Evolutionary conservation across 2,113 vertebrate genomes (phyloP).

Genomic region (Nerophis ophidion): DNA sequence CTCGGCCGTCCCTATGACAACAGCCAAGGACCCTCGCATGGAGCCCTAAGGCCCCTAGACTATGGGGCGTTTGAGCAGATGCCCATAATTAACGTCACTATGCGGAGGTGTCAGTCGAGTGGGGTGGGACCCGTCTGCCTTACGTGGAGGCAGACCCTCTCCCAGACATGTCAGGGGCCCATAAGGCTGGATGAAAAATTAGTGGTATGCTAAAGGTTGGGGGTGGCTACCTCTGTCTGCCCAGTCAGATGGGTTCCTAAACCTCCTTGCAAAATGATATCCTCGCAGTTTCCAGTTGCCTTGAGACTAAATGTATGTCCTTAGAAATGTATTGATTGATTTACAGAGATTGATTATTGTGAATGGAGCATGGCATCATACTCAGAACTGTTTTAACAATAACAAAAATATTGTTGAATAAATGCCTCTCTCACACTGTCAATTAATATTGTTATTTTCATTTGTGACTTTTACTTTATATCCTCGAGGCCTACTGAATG

Average conservation of each 20-base stretch:
- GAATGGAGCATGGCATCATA: too few relatives aligned
- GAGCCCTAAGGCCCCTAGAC: conserved; percentile 55
- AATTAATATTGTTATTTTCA: too few relatives aligned
- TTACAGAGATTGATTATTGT: too few relatives aligned
- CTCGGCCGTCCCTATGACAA: conserved; percentile 71
- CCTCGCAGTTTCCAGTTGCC: too few relatives aligned
- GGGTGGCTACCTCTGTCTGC: conserved; percentile 27
- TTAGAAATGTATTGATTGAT: too few relatives aligned
- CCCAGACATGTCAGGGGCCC: conserved; percentile 64
- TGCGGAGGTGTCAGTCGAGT: conserved; percentile 53
- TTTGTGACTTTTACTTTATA: too few relatives aligned
- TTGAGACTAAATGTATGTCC: too few relatives aligned
- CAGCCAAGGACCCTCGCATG: conserved; percentile 56
- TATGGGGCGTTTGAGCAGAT: conserved; percentile 65
- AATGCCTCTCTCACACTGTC: too few relatives aligned
- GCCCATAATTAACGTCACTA: conserved; percentile 73
- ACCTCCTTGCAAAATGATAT: too few relatives aligned
- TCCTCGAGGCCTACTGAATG: too few relatives aligned
- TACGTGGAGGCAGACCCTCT: conserved; percentile 50
- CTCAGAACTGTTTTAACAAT: too few relatives aligned
- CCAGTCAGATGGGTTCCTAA: background rate
- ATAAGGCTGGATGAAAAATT: conserved; percentile 60
- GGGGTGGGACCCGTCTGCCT: conserved; percentile 55
- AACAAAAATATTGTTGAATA: too few relatives aligned
- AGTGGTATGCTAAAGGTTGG: conserved; percentile 31